Base-by-base conservation (phyloP, 2,888 invertebrate genomes). In the Micoletzkya japonica region DNA sequence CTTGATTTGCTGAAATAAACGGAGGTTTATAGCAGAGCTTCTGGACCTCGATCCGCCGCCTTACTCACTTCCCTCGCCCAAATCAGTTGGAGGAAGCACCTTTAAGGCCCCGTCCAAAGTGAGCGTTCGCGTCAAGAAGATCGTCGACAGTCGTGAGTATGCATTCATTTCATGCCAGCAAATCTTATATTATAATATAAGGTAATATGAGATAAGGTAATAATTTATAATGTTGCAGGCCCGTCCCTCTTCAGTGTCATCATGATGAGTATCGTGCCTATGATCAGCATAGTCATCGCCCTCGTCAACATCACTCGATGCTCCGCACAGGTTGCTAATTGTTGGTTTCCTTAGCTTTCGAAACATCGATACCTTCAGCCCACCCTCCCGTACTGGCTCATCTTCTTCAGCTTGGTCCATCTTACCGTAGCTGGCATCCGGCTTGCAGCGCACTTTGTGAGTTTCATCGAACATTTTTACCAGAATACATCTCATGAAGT, bases 311-410 rank as follows among this genome's bases (percentile, higher is more conserved):
- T 63, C 20, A 17, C 26, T 24, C 30, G 63, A 17, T 63, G 63
- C 24, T 44, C 63, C 2, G 63, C 63, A 4, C 63, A 63, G 63
- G 63, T 63, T 30, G n/a, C n/a, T n/a, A n/a, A n/a, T n/a, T n/a
- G n/a, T n/a, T n/a, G n/a, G n/a, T n/a, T n/a, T n/a, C n/a, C n/a
- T n/a, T n/a, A n/a, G n/a, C n/a, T n/a, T n/a, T n/a, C n/a, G n/a
- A n/a, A n/a, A n/a, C n/a, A n/a, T n/a, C n/a, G n/a, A n/a, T n/a
- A n/a, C n/a, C 14, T 58, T 24, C 63, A 63, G 63, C 63, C 63
- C 30, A 32, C 50, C 3, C 63, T 63, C 24, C 63, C 63, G 4
- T 50, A 50, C 30, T 63, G 63, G 63, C 20, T 63, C 24, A 63
- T 63, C 44, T 50, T 32, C 49, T 63, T 50, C 63, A 63, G 63